Base-by-base conservation (phyloP, 1,140 invertebrate species). In the silkworm (Bombyx mori) region DNA sequence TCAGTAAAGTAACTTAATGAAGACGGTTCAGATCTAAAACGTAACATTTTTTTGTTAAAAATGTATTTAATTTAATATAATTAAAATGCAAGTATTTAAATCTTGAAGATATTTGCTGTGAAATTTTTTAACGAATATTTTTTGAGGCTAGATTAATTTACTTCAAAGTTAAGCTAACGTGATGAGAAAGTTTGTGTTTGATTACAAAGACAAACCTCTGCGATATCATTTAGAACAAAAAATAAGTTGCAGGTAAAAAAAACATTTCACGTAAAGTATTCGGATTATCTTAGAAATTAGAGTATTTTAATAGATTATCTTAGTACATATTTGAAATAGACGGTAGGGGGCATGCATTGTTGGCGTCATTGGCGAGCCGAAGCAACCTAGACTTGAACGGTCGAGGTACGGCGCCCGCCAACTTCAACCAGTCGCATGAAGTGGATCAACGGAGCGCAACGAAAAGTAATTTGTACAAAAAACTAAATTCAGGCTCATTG, bases 391-490 rank as follows among this genome's bases (percentile, higher is more conserved):
- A 71, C 65, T 65, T 57, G 54, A 65, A 60, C 22, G n/a, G 53
- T 54, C 57, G 67, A 67, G 60, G 65, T 69, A 60, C 63, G 63
- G 63, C 67, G 66, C 63, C 43, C 43, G 44, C 53, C 65, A 51
- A 0, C 66, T 59, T 68, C 68, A 70, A 71, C 70, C 70, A 74
- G 70, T 73, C 69, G 77, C 75, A 76, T 79, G 77, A 80, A 85
- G 83, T 83, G 75, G 77, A 76, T 79, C 82, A 85, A 64, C 80
- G 75, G 76, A 85, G 79, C 84, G 82, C 80, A 71, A 87, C 82
- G 79, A 87, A 84, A 84, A 85, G 84, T 82, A 85, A 87, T 87
- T 87, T 85, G 81, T 79, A 84, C 76, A 87, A 87, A 86, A 87
- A 87, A 84, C 78, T 63, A 76, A 87, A 84, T 85, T 84, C 81